Evolutionary conservation across 2,888 invertebrate genomes (phyloP).

Genomic region (Noctua janthe): DNA sequence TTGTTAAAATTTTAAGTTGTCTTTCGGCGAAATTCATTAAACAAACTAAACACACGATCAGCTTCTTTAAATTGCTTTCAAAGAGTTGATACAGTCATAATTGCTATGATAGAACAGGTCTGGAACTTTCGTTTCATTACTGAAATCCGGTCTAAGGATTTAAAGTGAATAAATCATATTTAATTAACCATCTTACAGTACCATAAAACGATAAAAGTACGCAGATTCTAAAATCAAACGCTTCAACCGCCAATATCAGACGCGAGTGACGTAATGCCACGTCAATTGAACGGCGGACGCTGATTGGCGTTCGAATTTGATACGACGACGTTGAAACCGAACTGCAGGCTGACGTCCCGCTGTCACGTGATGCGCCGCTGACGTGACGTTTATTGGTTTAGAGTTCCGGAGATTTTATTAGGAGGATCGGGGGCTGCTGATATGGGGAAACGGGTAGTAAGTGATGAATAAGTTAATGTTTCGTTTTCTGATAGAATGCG

Average conservation of each 20-base stretch:
- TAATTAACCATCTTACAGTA: not conserved
- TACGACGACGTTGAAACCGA: conserved; percentile 59
- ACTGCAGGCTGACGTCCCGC: conserved; percentile 57
- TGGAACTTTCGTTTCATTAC: not conserved
- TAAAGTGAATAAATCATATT: not conserved
- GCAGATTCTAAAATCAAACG: conserved; percentile 55
- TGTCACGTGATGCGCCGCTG: conserved; percentile 60
- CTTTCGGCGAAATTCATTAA: not conserved
- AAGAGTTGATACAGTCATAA: not conserved
- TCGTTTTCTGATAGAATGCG: not conserved
- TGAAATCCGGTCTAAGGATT: not conserved
- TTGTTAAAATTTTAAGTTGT: not conserved
- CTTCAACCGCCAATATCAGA: conserved; percentile 48
- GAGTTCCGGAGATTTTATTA: conserved; percentile 56
- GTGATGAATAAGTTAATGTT: not conserved
- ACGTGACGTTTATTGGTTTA: conserved; percentile 64
- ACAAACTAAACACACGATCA: not conserved
- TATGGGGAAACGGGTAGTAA: conserved; percentile 12
- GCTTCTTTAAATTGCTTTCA: not conserved
- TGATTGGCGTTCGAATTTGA: conserved; percentile 67
- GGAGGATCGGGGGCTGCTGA: conserved; percentile 19
- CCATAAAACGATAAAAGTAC: conserved; percentile 3
- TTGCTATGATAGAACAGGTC: not conserved
- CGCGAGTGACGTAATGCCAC: conserved; percentile 57
- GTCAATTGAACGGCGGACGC: conserved; percentile 52